Conservation (phyloP, 2,797 vertebrate species). For the Leuciscus waleckii region DNA sequence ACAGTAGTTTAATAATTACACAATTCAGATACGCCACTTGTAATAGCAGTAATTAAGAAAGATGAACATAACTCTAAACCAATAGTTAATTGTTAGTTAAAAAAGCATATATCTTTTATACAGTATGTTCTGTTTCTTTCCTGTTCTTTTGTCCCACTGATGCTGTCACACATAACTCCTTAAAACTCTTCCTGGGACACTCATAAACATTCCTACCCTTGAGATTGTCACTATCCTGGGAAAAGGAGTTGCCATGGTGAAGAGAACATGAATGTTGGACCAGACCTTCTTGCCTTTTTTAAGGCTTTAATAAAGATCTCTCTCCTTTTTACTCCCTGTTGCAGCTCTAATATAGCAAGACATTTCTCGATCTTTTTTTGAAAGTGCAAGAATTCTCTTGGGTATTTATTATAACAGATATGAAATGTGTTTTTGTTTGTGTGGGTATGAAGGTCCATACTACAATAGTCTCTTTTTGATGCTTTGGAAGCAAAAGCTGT, state of each 20-base stretch:
- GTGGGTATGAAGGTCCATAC: neutral
- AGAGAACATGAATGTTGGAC: conserved; percentile 57
- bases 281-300: conserved; percentile 46
- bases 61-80: neutral
- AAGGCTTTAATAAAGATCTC: conserved; percentile 36
- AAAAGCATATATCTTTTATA: neutral
- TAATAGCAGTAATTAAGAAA: neutral
- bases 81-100: conserved; percentile 1
- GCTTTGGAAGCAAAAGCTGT: neutral
- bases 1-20: neutral
- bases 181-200: conserved; percentile 23
- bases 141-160: conserved; percentile 11
- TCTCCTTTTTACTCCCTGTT: neutral
- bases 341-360: neutral
- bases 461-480: neutral
- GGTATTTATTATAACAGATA: neutral
- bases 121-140: neutral
- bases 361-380: neutral
- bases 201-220: conserved; percentile 31
- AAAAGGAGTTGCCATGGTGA: conserved; percentile 62
- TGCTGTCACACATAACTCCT: conserved; percentile 31
- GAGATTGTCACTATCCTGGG: conserved; percentile 57
- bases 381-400: neutral
- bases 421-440: neutral
- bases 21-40: neutral